Evolutionary conservation across 2,113 vertebrate species (phyloP), one percentile per base, ranked within the genome.

Genomic region (Cebidichthys violaceus): DNA sequence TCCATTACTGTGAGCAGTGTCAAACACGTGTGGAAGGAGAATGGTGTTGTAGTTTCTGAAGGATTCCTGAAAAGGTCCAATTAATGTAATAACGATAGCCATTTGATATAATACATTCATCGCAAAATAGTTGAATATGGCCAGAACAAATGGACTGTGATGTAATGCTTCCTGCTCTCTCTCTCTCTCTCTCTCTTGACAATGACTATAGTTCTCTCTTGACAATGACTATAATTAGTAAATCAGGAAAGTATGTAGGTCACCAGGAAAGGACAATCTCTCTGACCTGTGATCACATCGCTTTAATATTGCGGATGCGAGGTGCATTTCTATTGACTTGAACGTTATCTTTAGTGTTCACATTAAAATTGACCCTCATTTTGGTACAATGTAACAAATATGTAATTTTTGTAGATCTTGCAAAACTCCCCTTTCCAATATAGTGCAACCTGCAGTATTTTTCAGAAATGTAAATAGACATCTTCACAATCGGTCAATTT

Each of bases 181-280:
- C 77, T 68, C 70, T 67, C 66, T 67, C 41, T 33, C 1, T 60
- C 77, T 68, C 70, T 67, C 54, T 54, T 47, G 57, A 69, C 66
- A 76, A 29, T 60, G 33, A 70, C 57, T 89, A 87, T 62, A 87
- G 79, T 83, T 79, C 1, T 60, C 77, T 65, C 68, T 67, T 50
- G 64, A 73, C 67, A 79, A 41, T 64, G 35, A 60, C 65, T 89
- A 87, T 65, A 88, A 84, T 84, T 80, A 84, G 47, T 71, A 47
- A 79, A 80, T 57, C 83, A 84, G 77, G 81, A 88, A 89, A 84
- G 68, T 57, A 83, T 78, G 78, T 85, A 82, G 82, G 83, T 79
- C 89, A 86, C 35, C 73, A 27, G n/a, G 17, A 78, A 81, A 83
- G 72, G 41, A 86, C 71, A 86, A 77, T 81, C 60, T 85, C 64